phyloP scores from a whole-genome alignment of 2,113 vertebrate species.

The Camelus bactrianus region DNA sequence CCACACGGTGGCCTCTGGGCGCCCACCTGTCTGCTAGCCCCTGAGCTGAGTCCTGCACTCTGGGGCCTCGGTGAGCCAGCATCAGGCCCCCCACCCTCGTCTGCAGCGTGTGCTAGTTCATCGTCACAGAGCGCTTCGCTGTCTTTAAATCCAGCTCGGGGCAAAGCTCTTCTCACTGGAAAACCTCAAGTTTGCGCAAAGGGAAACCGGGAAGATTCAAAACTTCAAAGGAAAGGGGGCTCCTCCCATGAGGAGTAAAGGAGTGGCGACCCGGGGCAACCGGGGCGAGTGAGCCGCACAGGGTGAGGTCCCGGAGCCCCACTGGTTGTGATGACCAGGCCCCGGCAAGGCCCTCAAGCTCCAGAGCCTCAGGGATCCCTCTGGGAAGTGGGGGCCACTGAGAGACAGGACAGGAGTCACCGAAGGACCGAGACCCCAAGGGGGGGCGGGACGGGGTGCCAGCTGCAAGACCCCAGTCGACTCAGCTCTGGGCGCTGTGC shows the following conservation, averaged over 20 bases:
- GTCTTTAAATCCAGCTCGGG: background rate
- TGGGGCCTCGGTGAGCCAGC: background rate
- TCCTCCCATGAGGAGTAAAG: fast-evolving
- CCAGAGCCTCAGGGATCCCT: background rate
- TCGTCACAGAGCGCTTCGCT: background rate
- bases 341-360: background rate
- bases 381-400: background rate
- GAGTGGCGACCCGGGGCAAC: background rate
- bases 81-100: no score
- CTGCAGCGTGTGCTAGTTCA: background rate
- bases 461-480: background rate
- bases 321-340: background rate
- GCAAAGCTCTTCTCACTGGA: background rate
- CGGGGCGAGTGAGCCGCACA: fast-evolving
- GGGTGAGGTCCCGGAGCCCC: fast-evolving
- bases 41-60: background rate
- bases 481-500: background rate
- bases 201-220: background rate
- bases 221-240: background rate
- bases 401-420: background rate
- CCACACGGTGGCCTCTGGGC: background rate
- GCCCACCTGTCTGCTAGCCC: background rate
- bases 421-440: background rate
- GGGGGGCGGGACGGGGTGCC: no score
- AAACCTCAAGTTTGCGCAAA: background rate